Base-by-base conservation (phyloP, 2,888 invertebrate species). In the Gymnocheta viridis region DNA sequence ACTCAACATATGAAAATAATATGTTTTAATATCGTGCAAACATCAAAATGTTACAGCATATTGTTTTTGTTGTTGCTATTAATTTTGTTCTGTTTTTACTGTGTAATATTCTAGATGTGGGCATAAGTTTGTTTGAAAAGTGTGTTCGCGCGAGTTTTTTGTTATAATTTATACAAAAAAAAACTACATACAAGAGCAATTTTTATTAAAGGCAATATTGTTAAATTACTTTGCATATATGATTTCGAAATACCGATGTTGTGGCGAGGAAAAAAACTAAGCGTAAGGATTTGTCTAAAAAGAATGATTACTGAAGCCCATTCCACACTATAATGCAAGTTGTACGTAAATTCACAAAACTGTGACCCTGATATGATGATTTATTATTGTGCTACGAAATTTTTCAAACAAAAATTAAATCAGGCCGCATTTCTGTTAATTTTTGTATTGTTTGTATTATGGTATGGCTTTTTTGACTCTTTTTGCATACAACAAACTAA, bases 1-100 rank as follows among this genome's bases (percentile, higher is more conserved):
- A 22, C 41, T 54, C 19, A 69, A 62, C 54, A 51, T 70, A 41
- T 56, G 73, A 56, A 60, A 78, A 81, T 62, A 81, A 81, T 81
- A 77, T 58, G 80, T 56, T 84, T 84, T 84, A 81, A 81, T 81
- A 84, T 69, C 73, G 73, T 73, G 69, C 62, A 78, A 76, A 76
- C 58, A 67, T 54, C 38, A 66, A 69, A 32, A 14, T 58, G 44
- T 35, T 32, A 12, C 29, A 76, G 6, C 3, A 47, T 44, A 32
- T 32, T 47, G 14, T 32, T 66, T 47, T 49, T 47, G 0, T 54
- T 72, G n/a, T 47, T 58, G 44, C 24, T 54, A 2, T 41, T 10
- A 19, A 22, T 44, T 66, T 64, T 17, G 41, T 7, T 77, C 32
- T 58, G 9, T 17, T 76, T 54, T 6, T 38, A 44, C 58, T 44